Base-by-base conservation (phyloP, 2,888 invertebrate species). In the Cheilosia variabilis region DNA sequence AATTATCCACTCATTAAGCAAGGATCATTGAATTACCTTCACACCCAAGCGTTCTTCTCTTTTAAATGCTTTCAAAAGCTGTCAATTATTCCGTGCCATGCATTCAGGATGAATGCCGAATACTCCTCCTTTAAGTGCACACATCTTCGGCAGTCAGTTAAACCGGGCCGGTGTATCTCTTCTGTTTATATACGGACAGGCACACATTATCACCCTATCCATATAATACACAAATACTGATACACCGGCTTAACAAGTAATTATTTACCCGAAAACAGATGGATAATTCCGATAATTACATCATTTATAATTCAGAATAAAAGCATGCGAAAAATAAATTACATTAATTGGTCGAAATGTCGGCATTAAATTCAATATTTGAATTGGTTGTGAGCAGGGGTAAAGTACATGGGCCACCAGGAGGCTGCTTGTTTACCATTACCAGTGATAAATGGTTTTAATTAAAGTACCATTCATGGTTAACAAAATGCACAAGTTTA, bases 351-450 rank as follows among this genome's bases (percentile, higher is more conserved):
- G 83, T 73, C 62, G 78, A 78, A 83, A 78, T 78, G 83, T 73
- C 78, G 78, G 83, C 78, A 83, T 83, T 83, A 72, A 83, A 83
- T 83, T 83, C 83, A 83, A 83, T 83, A 83, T 83, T 83, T 83
- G 83, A 73, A 83, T 78, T 77, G 77, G 55, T 31, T 9, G 34
- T n/a, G 57, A 4, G 17, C 2, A 3, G 52, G 17, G 31, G 24
- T 22, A n/a, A 24, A 6, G n/a, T 2, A 0, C 15, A 6, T 2
- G 15, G 4, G 24, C 13, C 22, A 27, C 15, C 66, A 62, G n/a
- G 24, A 17, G 31, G 31, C 15, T 41, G 45, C 37, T 82, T 82
- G 82, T 82, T 82, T 71, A 71, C 73, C 58, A 52, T 82, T 71
- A 71, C 43, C 15, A 55, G 62, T 77, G 82, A 82, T 82, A 82